These are phyloP conservation scores for Tetrao urogallus DNA, from an alignment of 2,113 vertebrate genomes.

Conservation along the genomic window DNA sequence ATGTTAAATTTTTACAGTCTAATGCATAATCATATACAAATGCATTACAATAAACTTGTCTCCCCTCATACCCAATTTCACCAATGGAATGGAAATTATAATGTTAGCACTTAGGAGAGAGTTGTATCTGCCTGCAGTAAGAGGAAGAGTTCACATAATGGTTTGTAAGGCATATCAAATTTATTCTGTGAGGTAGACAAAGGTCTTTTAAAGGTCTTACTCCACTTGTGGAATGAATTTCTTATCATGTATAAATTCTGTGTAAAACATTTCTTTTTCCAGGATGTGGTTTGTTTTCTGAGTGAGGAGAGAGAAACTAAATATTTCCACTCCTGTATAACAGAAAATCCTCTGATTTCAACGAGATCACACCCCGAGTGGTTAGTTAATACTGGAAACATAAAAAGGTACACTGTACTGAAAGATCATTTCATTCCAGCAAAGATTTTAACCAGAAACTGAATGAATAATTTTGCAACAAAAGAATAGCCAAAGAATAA, in stretches of 20 bases:
- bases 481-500: conserved; percentile 23
- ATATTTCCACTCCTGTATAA: conserved; percentile 62
- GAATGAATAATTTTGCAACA: background rate
- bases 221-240: conserved; percentile 83
- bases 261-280: conserved; percentile 59
- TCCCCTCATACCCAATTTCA: conserved; percentile 50
- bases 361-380: conserved; percentile 46
- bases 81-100: conserved; percentile 71
- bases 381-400: conserved; percentile 55
- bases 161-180: conserved; percentile 79
- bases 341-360: conserved; percentile 63
- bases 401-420: conserved; percentile 18
- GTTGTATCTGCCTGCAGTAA: conserved; percentile 67
- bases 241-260: conserved; percentile 76
- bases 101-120: conserved; percentile 56
- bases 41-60: conserved; percentile 66
- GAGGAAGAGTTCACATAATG: conserved; percentile 72
- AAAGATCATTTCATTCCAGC: conserved; percentile 57
- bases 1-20: conserved; percentile 64
- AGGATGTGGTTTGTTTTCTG: conserved; percentile 71
- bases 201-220: conserved; percentile 83
- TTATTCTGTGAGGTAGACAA: conserved; percentile 79
- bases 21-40: conserved; percentile 66
- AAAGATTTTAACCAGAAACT: conserved; percentile 4
- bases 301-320: conserved; percentile 55